These are phyloP conservation scores for Aricia artaxerxes DNA, from an alignment of 2,888 invertebrate species.

Conservation along the genomic window DNA sequence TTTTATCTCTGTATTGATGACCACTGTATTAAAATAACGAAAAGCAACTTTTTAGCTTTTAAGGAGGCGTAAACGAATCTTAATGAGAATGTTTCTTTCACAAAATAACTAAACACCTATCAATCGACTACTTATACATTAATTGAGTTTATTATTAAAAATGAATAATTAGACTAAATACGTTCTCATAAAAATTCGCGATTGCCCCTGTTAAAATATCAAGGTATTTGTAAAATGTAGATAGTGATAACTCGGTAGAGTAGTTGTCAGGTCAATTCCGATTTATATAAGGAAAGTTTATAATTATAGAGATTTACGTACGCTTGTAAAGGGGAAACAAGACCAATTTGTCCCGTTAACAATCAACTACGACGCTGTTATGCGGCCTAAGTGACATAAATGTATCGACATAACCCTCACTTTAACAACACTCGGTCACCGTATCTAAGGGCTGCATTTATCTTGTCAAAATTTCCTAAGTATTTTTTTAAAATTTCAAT, in stretches of 20 bases:
- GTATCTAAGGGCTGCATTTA: no score
- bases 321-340: slow-evolving; percentile 58
- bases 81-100: background rate
- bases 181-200: slow-evolving; percentile 3
- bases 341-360: slow-evolving; percentile 71
- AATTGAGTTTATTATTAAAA: background rate
- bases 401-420: slow-evolving; percentile 50
- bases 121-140: background rate
- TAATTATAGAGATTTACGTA: slow-evolving; percentile 42
- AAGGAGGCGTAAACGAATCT: background rate
- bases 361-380: slow-evolving; percentile 63
- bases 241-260: slow-evolving; percentile 63
- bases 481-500: background rate
- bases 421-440: background rate
- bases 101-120: background rate
- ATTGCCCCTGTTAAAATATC: slow-evolving; percentile 34
- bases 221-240: slow-evolving; percentile 64
- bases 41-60: slow-evolving; percentile 15
- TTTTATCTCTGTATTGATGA: slow-evolving; percentile 1
- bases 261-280: slow-evolving; percentile 69
- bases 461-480: no score
- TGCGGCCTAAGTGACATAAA: slow-evolving; percentile 65
- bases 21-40: slow-evolving; percentile 1
- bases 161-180: background rate
- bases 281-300: slow-evolving; percentile 56